Base-by-base conservation (phyloP, 2,888 invertebrate species). In the Parascotia fuliginaria region DNA sequence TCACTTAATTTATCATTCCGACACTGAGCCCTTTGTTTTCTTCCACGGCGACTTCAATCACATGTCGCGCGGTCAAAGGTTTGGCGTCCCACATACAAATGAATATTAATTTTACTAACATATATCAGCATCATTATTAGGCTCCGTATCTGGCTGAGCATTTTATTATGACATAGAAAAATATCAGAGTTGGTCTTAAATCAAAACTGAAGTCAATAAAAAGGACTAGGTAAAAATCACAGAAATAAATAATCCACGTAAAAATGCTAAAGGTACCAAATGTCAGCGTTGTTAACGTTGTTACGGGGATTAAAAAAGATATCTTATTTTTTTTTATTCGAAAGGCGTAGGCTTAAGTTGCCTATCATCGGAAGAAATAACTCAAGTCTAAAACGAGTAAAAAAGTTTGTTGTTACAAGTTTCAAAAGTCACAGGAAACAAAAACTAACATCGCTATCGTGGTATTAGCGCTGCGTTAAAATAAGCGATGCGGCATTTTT, bases 1-100 rank as follows among this genome's bases (percentile, higher is more conserved):
- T 81, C 74, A 72, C 78, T 82, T 85, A 83, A 86, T 85, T 86
- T 84, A 87, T 85, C 65, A 77, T 78, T 71, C 74, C 67, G 72
- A 73, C 77, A 77, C 72, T 65, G 73, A 73, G 73, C 76, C 73
- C 79, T 84, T 83, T 83, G 81, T 81, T 78, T 83, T 76, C 77
- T 73, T 77, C 73, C 70, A 63, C 60, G 66, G 65, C 72, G 75
- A 72, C 64, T 75, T 77, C 75, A 72, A 77, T 81, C 81, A 75
- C 69, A 71, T 70, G 77, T 74, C 73, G 56, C 71, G 59, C 73
- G 76, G 84, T 81, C 79, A 78, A 78, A 77, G 78, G 77, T 74
- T 68, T 67, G 68, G 65, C 65, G 73, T 61, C 62, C 60, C 54
- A 43, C 48, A 59, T 46, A 39, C 45, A 64, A 67, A 72, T 55